These are phyloP conservation scores for Iphiclides podalirius DNA, from an alignment of 2,888 invertebrate species.

Conservation along the genomic window DNA sequence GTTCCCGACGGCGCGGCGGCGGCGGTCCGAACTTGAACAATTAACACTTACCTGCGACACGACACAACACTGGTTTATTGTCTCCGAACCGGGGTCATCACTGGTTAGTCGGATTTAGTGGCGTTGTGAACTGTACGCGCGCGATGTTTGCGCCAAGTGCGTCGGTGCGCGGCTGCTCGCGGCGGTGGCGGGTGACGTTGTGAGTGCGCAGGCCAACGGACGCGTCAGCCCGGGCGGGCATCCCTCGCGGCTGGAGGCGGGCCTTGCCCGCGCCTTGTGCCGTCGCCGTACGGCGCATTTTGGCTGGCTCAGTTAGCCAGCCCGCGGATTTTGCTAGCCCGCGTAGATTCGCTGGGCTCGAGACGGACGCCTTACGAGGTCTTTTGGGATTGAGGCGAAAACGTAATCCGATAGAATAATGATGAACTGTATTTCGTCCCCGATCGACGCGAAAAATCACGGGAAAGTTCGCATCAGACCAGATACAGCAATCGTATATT, in stretches of 20 bases:
- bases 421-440: no score
- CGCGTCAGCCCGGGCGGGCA: slow-evolving; percentile 27
- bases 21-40: slow-evolving; percentile 54
- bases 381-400: no score
- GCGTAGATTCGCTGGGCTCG: no score
- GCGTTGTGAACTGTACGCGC: slow-evolving; percentile 72
- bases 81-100: slow-evolving; percentile 77
- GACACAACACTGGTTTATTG: slow-evolving; percentile 76
- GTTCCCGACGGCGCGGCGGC: slow-evolving; percentile 50
- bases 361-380: no score
- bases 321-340: no score
- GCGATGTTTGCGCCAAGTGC: slow-evolving; percentile 53
- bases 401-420: no score
- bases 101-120: slow-evolving; percentile 49
- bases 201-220: slow-evolving; percentile 24
- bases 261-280: slow-evolving; percentile 20
- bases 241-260: slow-evolving; percentile 40
- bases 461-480: no score
- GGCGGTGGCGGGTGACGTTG: slow-evolving; percentile 50
- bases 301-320: no score
- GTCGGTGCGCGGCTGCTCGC: slow-evolving; percentile 61
- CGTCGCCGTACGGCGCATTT: neutral
- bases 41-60: slow-evolving; percentile 79
- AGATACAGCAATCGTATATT: no score
- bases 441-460: no score